phyloP scores from a whole-genome alignment of 1,140 invertebrate species.

The Drosophila lowei region DNA sequence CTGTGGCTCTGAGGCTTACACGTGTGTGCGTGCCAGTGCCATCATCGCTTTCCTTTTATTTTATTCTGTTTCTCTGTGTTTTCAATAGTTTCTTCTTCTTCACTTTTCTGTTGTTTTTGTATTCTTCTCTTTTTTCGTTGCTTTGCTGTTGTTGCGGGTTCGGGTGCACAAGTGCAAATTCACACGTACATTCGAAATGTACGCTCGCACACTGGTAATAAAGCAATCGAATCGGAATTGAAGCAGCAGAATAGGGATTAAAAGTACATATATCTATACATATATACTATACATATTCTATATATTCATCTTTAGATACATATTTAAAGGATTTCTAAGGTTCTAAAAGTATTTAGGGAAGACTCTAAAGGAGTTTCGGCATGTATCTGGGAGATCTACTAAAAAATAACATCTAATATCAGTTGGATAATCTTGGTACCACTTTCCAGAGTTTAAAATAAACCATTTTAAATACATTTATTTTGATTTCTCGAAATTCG shows the following conservation, averaged over 20 bases:
- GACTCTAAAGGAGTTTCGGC: too few species aligned
- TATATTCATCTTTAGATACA: not conserved
- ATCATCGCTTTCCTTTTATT: constrained; percentile 72
- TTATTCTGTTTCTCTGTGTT: constrained; percentile 52
- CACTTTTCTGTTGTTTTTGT: constrained; percentile 45
- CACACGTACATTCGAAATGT: constrained; percentile 78
- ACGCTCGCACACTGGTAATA: constrained; percentile 62
- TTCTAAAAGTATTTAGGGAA: too few species aligned
- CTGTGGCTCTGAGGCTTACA: not conserved
- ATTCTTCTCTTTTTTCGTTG: constrained; percentile 39
- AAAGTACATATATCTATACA: not conserved
- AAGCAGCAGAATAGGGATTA: not conserved
- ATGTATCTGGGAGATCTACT: too few species aligned
- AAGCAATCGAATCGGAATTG: constrained; percentile 10
- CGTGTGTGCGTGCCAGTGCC: constrained; percentile 41
- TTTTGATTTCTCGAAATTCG: too few species aligned
- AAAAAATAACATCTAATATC: too few species aligned
- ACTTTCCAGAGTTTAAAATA: too few species aligned
- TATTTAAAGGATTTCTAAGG: too few species aligned
- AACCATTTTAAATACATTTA: too few species aligned
- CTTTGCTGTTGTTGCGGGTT: constrained; percentile 25
- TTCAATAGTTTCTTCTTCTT: constrained; percentile 52
- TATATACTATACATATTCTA: not conserved
- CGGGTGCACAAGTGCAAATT: constrained; percentile 80
- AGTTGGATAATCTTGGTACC: too few species aligned